phyloP scores from a whole-genome alignment of 1,140 invertebrate species.

The Lamellibrachia luymesi region DNA sequence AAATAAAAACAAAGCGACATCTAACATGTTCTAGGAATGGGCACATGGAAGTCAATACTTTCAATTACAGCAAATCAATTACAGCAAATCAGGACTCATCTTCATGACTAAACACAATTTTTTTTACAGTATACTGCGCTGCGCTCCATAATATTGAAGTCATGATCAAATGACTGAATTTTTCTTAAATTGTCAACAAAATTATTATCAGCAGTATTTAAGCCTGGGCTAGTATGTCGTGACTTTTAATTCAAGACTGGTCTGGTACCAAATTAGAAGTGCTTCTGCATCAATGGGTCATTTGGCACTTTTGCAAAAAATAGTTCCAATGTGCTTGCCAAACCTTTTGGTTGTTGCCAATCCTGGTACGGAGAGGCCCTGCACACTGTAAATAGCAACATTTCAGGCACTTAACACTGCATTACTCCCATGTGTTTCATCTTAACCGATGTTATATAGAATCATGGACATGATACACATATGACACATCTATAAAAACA shows the following conservation, averaged over 20 bases:
- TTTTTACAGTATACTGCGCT: too few relatives aligned
- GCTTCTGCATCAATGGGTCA: background rate
- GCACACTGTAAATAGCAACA: too few relatives aligned
- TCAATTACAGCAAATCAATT: background rate
- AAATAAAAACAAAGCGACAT: background rate
- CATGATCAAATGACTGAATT: background rate
- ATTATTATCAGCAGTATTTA: background rate
- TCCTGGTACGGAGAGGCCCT: too few relatives aligned
- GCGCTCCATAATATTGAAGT: too few relatives aligned
- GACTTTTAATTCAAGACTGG: background rate
- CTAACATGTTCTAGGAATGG: background rate
- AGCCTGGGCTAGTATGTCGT: background rate
- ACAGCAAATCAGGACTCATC: too few relatives aligned
- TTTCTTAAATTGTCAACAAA: background rate
- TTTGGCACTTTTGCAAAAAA: background rate
- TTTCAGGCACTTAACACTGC: too few relatives aligned
- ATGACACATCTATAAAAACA: background rate
- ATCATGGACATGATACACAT: too few relatives aligned
- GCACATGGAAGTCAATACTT: background rate
- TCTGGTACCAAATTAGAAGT: background rate
- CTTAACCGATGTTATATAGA: too few relatives aligned
- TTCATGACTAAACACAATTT: too few relatives aligned
- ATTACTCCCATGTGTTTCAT: too few relatives aligned
- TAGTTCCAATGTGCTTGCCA: background rate
- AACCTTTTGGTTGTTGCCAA: background rate